Conservation (phyloP, 1,140 invertebrate genomes). For the Sitophilus oryzae region DNA sequence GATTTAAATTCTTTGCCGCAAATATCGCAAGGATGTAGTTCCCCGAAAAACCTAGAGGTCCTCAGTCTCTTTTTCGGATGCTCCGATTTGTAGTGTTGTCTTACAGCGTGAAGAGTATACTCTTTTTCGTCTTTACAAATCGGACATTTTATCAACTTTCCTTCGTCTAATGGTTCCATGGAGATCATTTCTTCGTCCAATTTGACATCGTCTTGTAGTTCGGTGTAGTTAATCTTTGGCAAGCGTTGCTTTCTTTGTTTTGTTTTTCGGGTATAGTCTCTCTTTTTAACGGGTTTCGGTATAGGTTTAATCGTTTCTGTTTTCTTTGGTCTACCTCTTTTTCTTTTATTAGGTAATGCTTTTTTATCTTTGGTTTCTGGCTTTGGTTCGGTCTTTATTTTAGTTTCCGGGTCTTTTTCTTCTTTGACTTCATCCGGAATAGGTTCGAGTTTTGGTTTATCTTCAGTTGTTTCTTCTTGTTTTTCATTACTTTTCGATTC, state of each 20-base stretch:
- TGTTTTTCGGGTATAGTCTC: neutral
- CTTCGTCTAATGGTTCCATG: conserved; percentile 13
- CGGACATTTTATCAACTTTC: conserved; percentile 27
- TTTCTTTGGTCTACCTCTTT: conserved; percentile 28
- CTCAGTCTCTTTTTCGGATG: conserved; percentile 31
- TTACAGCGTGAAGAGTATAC: conserved; percentile 24
- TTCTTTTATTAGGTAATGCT: conserved; percentile 13
- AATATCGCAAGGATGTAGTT: conserved; percentile 60
- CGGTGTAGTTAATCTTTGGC: conserved; percentile 16
- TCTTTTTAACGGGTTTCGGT: neutral
- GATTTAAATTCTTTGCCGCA: conserved; percentile 56
- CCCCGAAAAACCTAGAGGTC: conserved; percentile 26
- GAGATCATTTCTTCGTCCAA: conserved; percentile 17
- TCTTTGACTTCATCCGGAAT: neutral
- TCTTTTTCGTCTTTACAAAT: conserved; percentile 29
- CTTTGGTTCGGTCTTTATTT: conserved; percentile 3
- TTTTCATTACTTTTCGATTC: conserved; percentile 7
- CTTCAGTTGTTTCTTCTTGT: neutral
- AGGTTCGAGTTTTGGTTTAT: neutral
- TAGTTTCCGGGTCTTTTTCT: neutral
- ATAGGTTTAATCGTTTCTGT: neutral
- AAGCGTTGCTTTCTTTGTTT: conserved; percentile 6
- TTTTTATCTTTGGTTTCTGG: conserved; percentile 9
- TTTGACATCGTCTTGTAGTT: conserved; percentile 1
- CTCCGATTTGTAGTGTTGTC: conserved; percentile 27